Conservation (phyloP, 2,113 vertebrate species). For the Petroica traversi region DNA sequence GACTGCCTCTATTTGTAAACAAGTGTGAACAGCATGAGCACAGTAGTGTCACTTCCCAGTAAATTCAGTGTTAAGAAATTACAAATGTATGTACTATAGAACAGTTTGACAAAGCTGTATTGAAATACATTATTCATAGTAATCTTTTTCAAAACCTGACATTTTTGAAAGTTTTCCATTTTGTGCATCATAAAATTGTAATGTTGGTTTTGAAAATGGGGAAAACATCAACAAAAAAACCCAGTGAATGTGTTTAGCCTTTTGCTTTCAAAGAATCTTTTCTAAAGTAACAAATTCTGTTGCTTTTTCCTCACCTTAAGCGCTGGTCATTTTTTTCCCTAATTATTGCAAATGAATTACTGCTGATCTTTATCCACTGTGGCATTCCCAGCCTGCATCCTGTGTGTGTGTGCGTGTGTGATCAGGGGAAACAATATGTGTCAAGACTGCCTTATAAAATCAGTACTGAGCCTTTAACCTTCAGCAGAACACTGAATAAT, state of each 20-base stretch:
- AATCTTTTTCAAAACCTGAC: conserved; percentile 72
- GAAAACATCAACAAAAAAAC: neutral
- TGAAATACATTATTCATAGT: conserved; percentile 82
- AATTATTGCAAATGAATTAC: conserved; percentile 3
- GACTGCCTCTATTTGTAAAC: conserved; percentile 84
- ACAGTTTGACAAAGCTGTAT: conserved; percentile 72
- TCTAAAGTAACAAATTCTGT: neutral
- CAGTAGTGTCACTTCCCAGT: conserved; percentile 82
- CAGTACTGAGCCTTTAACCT: conserved; percentile 78
- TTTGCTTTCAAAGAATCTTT: conserved; percentile 3
- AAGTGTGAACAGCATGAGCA: conserved; percentile 73
- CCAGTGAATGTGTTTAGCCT: neutral
- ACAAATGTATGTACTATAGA: conserved; percentile 71
- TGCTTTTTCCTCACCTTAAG: neutral
- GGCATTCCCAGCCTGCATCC: neutral
- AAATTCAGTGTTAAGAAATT: conserved; percentile 79
- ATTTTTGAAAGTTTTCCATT: conserved; percentile 72
- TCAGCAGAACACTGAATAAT: conserved; percentile 76
- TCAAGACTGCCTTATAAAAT: conserved; percentile 75
- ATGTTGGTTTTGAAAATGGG: conserved; percentile 1
- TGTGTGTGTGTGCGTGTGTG: neutral
- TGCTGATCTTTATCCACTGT: neutral
- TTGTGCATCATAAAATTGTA: conserved; percentile 32
- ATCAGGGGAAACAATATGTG: conserved; percentile 72
- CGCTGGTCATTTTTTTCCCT: neutral